A percentile compares a stretch with the other conserved stretches of the same genome.
Evolutionary conservation across 2,113 vertebrate genomes (phyloP).

Genomic region (Lophius piscatorius): DNA sequence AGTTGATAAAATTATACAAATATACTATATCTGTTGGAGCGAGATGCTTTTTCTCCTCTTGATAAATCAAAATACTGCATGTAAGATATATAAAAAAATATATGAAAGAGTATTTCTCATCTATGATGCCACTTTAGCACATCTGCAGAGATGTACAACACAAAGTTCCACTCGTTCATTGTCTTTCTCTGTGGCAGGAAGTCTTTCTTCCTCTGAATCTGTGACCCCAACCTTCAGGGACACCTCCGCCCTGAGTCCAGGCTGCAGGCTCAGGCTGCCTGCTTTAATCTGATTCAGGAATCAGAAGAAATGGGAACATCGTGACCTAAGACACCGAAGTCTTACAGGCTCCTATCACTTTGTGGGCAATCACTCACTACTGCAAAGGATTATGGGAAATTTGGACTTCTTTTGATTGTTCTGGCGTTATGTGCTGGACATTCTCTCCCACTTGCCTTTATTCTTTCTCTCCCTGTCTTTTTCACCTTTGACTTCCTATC

Average conservation of each 20-base stretch:
- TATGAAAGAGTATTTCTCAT: too few species aligned
- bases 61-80: too few species aligned
- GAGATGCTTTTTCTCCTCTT: too few species aligned
- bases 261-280: constrained; percentile 33
- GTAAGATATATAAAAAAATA: too few species aligned
- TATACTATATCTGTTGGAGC: too few species aligned
- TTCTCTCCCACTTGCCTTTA: neutral
- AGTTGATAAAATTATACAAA: too few species aligned
- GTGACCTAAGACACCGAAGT: constrained; percentile 36
- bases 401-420: constrained; percentile 51
- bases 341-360: constrained; percentile 38
- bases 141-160: too few species aligned
- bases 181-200: constrained; percentile 3
- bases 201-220: constrained; percentile 15
- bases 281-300: constrained; percentile 21
- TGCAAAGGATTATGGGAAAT: constrained; percentile 63
- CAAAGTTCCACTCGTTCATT: too few species aligned
- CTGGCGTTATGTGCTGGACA: too few species aligned
- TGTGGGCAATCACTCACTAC: constrained; percentile 34
- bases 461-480: neutral
- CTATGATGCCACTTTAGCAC: too few species aligned
- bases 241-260: constrained; percentile 18
- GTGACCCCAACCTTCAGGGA: constrained; percentile 42
- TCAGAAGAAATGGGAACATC: constrained; percentile 40
- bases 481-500: neutral